phyloP scores from a whole-genome alignment of 2,888 invertebrate species.

The Lampropteryx suffumata region DNA sequence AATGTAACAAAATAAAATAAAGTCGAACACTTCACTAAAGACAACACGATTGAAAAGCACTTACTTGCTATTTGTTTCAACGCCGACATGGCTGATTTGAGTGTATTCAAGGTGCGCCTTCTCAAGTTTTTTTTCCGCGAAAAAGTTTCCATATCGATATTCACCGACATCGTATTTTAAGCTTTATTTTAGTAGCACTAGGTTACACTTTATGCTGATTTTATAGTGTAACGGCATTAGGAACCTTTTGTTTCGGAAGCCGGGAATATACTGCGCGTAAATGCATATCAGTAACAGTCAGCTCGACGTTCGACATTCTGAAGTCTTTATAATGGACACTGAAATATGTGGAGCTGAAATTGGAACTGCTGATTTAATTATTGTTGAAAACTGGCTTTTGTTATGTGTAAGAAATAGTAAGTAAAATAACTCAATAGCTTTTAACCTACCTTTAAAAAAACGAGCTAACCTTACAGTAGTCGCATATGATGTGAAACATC shows the following conservation, averaged over 20 bases:
- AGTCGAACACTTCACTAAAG: slow-evolving; percentile 18
- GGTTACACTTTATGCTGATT: slow-evolving; percentile 30
- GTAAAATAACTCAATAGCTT: no score
- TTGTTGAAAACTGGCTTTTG: no score
- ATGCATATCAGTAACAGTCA: slow-evolving; percentile 71
- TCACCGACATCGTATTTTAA: slow-evolving; percentile 63
- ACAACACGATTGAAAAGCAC: slow-evolving; percentile 49
- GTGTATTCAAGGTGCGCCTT: slow-evolving; percentile 71
- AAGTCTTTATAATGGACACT: slow-evolving; percentile 57
- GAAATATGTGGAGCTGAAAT: slow-evolving; percentile 53
- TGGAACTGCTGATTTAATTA: no score
- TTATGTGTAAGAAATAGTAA: background rate
- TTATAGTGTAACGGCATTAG: slow-evolving; percentile 34
- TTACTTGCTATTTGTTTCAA: slow-evolving; percentile 77
- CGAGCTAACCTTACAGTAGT: no score
- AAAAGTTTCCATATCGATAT: slow-evolving; percentile 74
- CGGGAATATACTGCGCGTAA: slow-evolving; percentile 71
- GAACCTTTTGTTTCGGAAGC: slow-evolving; percentile 69
- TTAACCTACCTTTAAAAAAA: no score
- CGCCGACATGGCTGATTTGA: slow-evolving; percentile 74
- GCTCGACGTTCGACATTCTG: slow-evolving; percentile 58
- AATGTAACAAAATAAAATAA: slow-evolving; percentile 25
- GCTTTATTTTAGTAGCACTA: slow-evolving; percentile 34
- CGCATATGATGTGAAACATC: no score
- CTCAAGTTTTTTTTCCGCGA: slow-evolving; percentile 73